A percentile compares a stretch with the other conserved stretches of the same genome.
These are phyloP conservation scores for Blera fallax DNA, from an alignment of 2,888 invertebrate species.

Conservation along the genomic window DNA sequence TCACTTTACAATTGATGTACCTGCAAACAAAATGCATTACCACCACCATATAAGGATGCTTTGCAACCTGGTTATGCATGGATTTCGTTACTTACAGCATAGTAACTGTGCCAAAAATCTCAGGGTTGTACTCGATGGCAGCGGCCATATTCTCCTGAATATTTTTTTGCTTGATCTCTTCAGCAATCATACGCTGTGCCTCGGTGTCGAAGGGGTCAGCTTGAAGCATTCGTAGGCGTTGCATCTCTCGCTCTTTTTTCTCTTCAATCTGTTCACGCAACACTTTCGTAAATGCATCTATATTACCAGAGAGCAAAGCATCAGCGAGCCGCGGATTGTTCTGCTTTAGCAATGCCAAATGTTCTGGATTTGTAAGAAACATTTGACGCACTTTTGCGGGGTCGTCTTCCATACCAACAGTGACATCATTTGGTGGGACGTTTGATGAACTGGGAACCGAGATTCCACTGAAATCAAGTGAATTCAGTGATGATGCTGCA, in stretches of 20 bases:
- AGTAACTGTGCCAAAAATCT: slow-evolving; percentile 98
- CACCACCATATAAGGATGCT: slow-evolving; percentile 24
- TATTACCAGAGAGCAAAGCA: slow-evolving; percentile 91
- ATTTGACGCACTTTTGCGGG: slow-evolving; percentile 92
- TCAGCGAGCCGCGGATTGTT: slow-evolving; percentile 96
- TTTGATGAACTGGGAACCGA: slow-evolving; percentile 51
- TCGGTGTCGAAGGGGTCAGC: slow-evolving; percentile 98
- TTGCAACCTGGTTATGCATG: background rate
- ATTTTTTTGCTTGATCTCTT: slow-evolving; percentile 97
- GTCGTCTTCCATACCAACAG: slow-evolving; percentile 87
- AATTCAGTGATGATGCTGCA: slow-evolving; percentile 49
- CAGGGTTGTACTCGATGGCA: slow-evolving; percentile 99
- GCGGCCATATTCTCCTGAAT: slow-evolving; percentile 99
- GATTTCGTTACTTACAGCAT: slow-evolving; percentile 89
- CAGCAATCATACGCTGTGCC: slow-evolving; percentile 96
- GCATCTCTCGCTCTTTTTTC: slow-evolving; percentile 90
- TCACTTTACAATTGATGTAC: slow-evolving; percentile 97
- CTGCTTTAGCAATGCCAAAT: slow-evolving; percentile 93
- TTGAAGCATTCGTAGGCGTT: slow-evolving; percentile 94
- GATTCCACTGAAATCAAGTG: slow-evolving; percentile 56
- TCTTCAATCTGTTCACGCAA: slow-evolving; percentile 92
- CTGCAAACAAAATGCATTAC: slow-evolving; percentile 73
- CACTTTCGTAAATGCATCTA: slow-evolving; percentile 90
- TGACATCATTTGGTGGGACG: slow-evolving; percentile 77
- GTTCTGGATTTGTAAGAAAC: slow-evolving; percentile 94